These are phyloP conservation scores for Zoanthus sociatus DNA, from an alignment of 92 coral and sea anemone species.

Conservation along the genomic window DNA sequence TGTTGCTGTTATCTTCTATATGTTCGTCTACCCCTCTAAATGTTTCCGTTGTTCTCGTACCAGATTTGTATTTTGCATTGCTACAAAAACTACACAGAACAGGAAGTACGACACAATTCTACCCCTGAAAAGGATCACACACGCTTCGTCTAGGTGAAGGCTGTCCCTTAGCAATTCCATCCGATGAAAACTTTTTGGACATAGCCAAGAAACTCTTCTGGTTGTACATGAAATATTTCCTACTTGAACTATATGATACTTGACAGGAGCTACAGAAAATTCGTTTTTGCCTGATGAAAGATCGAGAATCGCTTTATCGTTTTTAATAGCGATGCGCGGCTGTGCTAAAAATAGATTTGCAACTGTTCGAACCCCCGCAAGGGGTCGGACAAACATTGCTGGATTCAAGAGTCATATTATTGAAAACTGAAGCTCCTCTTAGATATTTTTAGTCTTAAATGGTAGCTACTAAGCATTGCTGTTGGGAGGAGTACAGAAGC, in stretches of 20 bases:
- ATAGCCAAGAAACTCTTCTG: constrained; percentile 33
- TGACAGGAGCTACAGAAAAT: constrained; percentile 50
- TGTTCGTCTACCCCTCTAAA: no score
- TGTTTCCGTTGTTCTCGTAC: no score
- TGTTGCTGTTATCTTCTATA: neutral
- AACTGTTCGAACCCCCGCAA: no score
- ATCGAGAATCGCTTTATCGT: constrained; percentile 53
- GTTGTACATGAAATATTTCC: constrained; percentile 30
- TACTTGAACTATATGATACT: constrained; percentile 44
- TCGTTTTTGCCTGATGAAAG: constrained; percentile 50
- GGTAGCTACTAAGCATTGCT: no score
- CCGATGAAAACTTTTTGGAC: constrained; percentile 2
- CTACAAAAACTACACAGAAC: neutral
- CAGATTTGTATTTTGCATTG: neutral
- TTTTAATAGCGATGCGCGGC: neutral
- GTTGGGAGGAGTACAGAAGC: no score
- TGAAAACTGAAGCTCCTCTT: no score
- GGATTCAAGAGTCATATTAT: no score
- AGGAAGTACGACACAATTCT: neutral
- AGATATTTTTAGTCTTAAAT: no score
- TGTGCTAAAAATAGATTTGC: no score
- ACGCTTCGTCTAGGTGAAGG: constrained; percentile 47
- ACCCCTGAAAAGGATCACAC: constrained; percentile 36
- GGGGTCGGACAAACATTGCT: no score
- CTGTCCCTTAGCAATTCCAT: constrained; percentile 36